Conservation (phyloP, 2,888 invertebrate genomes). For the Muscina levida region DNA sequence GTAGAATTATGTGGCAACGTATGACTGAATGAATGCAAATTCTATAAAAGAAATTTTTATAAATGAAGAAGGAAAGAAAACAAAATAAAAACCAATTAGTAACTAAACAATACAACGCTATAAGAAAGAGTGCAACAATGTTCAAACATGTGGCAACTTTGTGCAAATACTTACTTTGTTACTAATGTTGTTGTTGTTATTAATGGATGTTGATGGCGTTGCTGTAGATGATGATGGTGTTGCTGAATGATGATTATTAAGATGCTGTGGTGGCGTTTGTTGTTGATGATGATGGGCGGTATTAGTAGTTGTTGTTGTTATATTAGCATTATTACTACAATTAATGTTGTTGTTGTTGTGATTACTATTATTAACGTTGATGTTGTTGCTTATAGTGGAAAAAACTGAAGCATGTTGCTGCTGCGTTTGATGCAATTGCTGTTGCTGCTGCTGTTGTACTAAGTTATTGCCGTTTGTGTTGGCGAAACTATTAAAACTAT, state of each 20-base stretch:
- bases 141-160: constrained; percentile 30
- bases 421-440: constrained; percentile 52
- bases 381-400: constrained; percentile 62
- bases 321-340: constrained; percentile 51
- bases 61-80: constrained; percentile 54
- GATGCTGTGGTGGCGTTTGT: constrained; percentile 49
- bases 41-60: constrained; percentile 66
- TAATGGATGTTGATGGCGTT: constrained; percentile 53
- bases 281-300: constrained; percentile 58
- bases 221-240: constrained; percentile 38
- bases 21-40: constrained; percentile 74
- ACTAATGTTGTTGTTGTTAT: constrained; percentile 51
- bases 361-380: constrained; percentile 54
- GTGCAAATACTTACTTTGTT: constrained; percentile 58
- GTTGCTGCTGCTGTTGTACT: constrained; percentile 64
- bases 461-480: constrained; percentile 58
- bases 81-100: constrained; percentile 20
- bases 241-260: constrained; percentile 49
- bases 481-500: constrained; percentile 55
- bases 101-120: neutral
- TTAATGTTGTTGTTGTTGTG: constrained; percentile 43
- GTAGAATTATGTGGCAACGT: constrained; percentile 74
- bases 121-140: constrained; percentile 38
- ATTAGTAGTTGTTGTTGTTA: constrained; percentile 47
- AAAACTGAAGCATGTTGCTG: constrained; percentile 67